Evolutionary conservation across 2,113 vertebrate genomes (phyloP), one percentile per base, ranked within the genome.

Genomic region (Ciconia stormi): DNA sequence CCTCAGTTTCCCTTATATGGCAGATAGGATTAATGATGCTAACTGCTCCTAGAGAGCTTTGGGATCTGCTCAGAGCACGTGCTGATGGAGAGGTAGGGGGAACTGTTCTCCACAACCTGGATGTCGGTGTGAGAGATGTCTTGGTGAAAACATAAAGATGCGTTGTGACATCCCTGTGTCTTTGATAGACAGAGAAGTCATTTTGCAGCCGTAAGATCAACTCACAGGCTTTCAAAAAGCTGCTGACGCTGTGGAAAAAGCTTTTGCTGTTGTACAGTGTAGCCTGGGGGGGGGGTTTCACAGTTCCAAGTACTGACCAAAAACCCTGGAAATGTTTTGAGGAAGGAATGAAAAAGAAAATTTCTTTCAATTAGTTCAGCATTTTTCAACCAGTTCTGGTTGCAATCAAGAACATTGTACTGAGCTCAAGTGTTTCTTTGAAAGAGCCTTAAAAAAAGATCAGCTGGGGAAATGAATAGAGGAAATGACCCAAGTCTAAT

Each of bases 371-470:
- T 96, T 84, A 87, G 92, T 92, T 95, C 87, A 94, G 77, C 87
- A 25, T 95, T 96, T 96, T 94, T 58, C 89, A 92, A 47, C 80
- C 77, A 10, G 56, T 91, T 91, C 89, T 97, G 83, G 80, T 93
- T 95, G 93, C 89, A 97, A 87, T 84, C 93, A 95, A 85, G 93
- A 94, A 85, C 78, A 87, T 65, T 94, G 87, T 91, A 85, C 62
- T 70, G 81, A 72, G 44, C 56, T 82, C 3, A 3, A 93, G 74
- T 27, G n/a, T 78, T 92, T 84, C 87, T 94, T 76, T 95, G 80
- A 89, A 89, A 89, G 61, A 91, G 49, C 22, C n/a, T 85, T 80
- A 66, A 65, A 85, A 93, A 40, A 73, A 62, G 49, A 66, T 27
- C 52, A 69, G 44, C 81, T 86, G 58, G 87, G 69, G 81, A 96